These are phyloP conservation scores for Metellina segmentata DNA, from an alignment of 2,888 invertebrate genomes.

Conservation along the genomic window DNA sequence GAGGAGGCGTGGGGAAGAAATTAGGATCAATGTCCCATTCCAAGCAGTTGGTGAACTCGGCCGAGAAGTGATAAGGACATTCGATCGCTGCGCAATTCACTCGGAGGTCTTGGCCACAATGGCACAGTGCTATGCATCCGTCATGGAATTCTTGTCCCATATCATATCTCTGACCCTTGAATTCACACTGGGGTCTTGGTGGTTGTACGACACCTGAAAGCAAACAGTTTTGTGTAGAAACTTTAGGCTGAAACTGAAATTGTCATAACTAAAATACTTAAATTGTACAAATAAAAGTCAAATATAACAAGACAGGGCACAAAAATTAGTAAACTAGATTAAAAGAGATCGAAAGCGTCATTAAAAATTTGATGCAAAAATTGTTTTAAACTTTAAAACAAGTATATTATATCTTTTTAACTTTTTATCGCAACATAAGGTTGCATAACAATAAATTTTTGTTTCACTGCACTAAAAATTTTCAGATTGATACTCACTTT, in stretches of 20 bases:
- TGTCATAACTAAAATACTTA: not conserved
- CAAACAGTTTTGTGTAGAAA: not conserved
- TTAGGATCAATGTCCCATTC: slow-evolving; percentile 91
- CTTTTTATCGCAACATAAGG: too few species aligned
- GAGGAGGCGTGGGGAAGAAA: slow-evolving; percentile 78
- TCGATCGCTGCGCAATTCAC: slow-evolving; percentile 90
- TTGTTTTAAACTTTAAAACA: too few species aligned
- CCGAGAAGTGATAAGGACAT: slow-evolving; percentile 91
- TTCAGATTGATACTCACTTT: too few species aligned
- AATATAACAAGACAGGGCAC: too few species aligned
- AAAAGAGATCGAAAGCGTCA: too few species aligned
- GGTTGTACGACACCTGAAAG: slow-evolving; percentile 52
- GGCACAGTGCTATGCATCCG: slow-evolving; percentile 89
- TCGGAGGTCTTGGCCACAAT: slow-evolving; percentile 83
- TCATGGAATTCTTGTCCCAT: slow-evolving; percentile 88
- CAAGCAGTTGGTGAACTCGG: slow-evolving; percentile 85
- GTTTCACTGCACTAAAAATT: too few species aligned
- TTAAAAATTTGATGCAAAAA: too few species aligned
- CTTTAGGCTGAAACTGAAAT: not conserved
- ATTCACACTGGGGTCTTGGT: slow-evolving; percentile 76
- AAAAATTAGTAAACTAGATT: too few species aligned
- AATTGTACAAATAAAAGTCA: too few species aligned
- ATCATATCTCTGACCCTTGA: slow-evolving; percentile 82
- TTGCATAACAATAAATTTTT: too few species aligned
- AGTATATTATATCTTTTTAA: too few species aligned